Evolutionary conservation across 2,113 vertebrate species (phyloP).

Genomic region (Plestiodon gilberti): DNA sequence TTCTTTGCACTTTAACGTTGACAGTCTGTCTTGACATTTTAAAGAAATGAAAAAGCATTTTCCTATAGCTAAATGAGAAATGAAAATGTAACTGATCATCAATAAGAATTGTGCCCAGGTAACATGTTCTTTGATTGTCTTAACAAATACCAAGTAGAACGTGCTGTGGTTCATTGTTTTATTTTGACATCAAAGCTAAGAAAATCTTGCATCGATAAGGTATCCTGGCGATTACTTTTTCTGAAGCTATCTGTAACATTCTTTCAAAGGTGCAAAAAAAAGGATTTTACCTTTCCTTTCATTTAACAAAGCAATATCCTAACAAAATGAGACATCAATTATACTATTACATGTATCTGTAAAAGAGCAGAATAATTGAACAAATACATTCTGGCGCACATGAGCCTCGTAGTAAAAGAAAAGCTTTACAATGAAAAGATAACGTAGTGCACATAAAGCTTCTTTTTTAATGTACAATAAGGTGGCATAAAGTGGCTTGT

Average conservation of each 20-base stretch:
- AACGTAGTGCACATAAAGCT: conserved; percentile 70
- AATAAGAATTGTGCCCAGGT: not conserved
- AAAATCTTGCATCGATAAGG: conserved; percentile 72
- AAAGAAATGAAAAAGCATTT: not conserved
- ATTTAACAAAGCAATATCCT: conserved; percentile 67
- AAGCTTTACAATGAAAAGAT: conserved; percentile 66
- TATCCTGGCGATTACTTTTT: conserved; percentile 63
- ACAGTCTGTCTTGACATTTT: not conserved
- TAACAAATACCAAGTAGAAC: conserved; percentile 14
- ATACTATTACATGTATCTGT: conserved; percentile 52
- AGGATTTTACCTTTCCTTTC: conserved; percentile 42
- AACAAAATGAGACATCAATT: conserved; percentile 67
- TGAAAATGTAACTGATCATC: not conserved
- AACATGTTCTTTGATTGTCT: not conserved
- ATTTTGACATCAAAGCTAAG: conserved; percentile 80
- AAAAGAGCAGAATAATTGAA: conserved; percentile 66
- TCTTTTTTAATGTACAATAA: conserved; percentile 62
- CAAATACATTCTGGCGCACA: conserved; percentile 62
- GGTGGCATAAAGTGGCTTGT: conserved; percentile 76
- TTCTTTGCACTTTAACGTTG: not conserved
- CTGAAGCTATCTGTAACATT: conserved; percentile 45
- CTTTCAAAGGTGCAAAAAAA: conserved; percentile 72
- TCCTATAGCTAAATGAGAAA: not conserved
- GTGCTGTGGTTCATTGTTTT: conserved; percentile 71
- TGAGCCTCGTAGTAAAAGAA: conserved; percentile 72